phyloP scores from a whole-genome alignment of 2,888 invertebrate species.

The Poecilus cupreus region DNA sequence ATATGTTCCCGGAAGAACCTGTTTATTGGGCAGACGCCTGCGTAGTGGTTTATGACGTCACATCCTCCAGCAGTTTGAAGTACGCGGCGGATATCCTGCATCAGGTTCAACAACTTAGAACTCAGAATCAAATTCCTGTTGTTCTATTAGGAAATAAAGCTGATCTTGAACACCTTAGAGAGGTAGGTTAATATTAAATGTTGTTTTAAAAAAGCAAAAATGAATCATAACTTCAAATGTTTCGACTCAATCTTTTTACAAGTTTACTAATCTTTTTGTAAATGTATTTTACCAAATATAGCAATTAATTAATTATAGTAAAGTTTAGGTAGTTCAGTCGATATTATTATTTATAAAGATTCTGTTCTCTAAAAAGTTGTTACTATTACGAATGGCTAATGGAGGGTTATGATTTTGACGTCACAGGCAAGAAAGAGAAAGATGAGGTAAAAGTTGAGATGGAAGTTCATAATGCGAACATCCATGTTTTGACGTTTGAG shows the following conservation, averaged over 20 bases:
- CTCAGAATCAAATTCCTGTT: conserved; percentile 76
- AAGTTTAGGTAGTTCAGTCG: not conserved
- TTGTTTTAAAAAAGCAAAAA: too few relatives aligned
- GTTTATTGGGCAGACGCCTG: conserved; percentile 88
- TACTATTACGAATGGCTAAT: too few relatives aligned
- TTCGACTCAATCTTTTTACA: not conserved
- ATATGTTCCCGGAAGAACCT: conserved; percentile 74
- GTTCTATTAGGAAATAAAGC: conserved; percentile 87
- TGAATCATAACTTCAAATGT: too few relatives aligned
- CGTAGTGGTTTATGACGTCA: conserved; percentile 85
- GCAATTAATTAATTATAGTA: not conserved
- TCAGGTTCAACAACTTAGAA: conserved; percentile 73
- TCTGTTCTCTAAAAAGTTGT: too few relatives aligned
- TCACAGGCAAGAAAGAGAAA: too few relatives aligned
- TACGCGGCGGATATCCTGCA: conserved; percentile 81
- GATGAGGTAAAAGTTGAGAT: too few relatives aligned
- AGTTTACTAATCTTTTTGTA: too few relatives aligned
- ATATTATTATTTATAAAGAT: too few relatives aligned
- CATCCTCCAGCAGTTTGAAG: conserved; percentile 81
- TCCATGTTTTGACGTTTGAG: too few relatives aligned
- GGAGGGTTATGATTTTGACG: too few relatives aligned
- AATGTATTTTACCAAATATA: too few relatives aligned
- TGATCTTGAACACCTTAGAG: conserved; percentile 85
- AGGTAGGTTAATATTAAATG: conserved; percentile 73
- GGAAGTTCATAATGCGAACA: too few relatives aligned